Percentiles rank a stretch among this genome's conserved stretches.
These are phyloP conservation scores for Metallyticus violacea DNA, from an alignment of 2,888 invertebrate species.

Conservation along the genomic window DNA sequence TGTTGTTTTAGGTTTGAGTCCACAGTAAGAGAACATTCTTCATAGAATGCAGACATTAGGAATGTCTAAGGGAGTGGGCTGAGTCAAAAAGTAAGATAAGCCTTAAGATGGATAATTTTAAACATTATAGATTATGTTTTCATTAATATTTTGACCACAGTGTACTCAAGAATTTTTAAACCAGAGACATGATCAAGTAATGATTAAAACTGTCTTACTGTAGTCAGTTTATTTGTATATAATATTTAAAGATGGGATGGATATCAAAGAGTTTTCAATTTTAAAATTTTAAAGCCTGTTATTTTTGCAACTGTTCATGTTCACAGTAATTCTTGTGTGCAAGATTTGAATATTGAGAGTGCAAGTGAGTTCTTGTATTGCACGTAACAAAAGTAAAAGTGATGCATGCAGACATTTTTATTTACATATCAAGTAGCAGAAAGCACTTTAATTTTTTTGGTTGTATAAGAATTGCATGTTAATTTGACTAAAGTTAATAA, in stretches of 20 bases:
- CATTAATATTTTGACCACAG: neutral
- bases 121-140: too few species aligned
- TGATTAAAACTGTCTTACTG: neutral
- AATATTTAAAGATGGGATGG: neutral
- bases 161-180: neutral
- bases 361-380: neutral
- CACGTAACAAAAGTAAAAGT: neutral
- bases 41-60: too few species aligned
- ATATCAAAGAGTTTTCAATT: neutral
- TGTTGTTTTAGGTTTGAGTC: conserved; percentile 47
- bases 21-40: neutral
- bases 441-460: neutral
- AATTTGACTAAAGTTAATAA: neutral
- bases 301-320: neutral
- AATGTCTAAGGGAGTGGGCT: too few species aligned
- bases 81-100: neutral
- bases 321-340: neutral
- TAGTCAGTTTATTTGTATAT: neutral
- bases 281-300: neutral
- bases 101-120: neutral
- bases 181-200: neutral
- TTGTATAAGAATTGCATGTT: neutral
- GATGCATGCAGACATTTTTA: neutral
- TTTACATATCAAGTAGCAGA: neutral
- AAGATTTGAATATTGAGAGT: neutral